Evolutionary conservation across 2,797 vertebrate genomes (phyloP), one percentile per base, ranked within the genome.

Genomic region (Acanthis flammea): DNA sequence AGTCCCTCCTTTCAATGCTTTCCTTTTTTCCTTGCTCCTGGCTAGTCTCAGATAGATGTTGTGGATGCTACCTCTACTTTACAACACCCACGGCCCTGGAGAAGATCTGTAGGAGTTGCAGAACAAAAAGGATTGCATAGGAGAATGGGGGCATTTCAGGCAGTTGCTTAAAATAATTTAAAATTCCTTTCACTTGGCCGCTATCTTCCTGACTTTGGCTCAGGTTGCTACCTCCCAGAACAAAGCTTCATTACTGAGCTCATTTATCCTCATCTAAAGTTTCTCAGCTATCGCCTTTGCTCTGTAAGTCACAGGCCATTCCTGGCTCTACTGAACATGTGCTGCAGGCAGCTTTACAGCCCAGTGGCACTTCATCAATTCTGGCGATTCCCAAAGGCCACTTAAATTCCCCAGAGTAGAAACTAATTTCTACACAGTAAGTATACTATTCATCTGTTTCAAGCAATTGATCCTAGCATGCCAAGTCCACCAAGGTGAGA

Each of bases 191-290:
- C 31, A n/a, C 31, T 75, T 71, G 15, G 42, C 54, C 67, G 42
- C 55, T 75, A 12, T 22, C 39, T 84, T 78, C 62, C 35, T 67
- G 35, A n/a, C 24, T 91, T 82, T 86, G 70, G 42, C 19, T 65
- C 1, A 1, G 25, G 41, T 37, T 85, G 35, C 44, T 37, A 13
- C 39, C 54, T 93, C 31, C 25, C 57, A 75, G 75, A 72, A 89
- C 6, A 10, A 13, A 92, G 42, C 33, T 45, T 82, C 44, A 27
- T 58, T 75, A 57, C 60, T 55, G 81, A 79, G 66, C 51, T 88
- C n/a, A 39, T 84, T 74, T 63, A 91, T 57, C 28, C 63, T 88
- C 67, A 63, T 70, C 66, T 85, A 10, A 66, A 54, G 47, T 74
- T 81, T 88, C 65, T 92, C 42, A 88, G 72, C 44, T 62, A 13